Evolutionary conservation across 2,888 invertebrate genomes (phyloP), one percentile per base, ranked within the genome.

Genomic region (Agrotis segetum): DNA sequence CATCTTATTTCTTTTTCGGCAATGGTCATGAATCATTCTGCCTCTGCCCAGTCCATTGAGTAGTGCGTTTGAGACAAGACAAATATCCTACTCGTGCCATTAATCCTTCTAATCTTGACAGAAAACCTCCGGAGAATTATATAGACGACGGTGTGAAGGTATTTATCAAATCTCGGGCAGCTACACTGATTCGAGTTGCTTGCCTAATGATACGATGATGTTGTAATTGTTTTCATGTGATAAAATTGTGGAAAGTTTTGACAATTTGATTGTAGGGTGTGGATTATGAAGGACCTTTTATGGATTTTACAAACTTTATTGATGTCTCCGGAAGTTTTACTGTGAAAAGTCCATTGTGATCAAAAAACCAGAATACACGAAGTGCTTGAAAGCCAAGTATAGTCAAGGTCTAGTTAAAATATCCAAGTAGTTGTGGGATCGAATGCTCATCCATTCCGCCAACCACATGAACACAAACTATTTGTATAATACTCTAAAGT

Each of bases 51-150:
- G 82, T 85, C 81, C 81, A 85, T 87, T 84, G 88, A 84, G 79
- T 86, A 82, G 75, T 74, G 88, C 86, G 86, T 79, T 85, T 82
- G 82, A 89, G 91, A 91, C 91, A 92, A 94, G 93, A 94, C 93
- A 93, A 94, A 94, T 92, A 92, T 88, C 90, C 88, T 82, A 85
- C 80, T 87, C 77, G 80, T 80, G 81, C 90, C 91, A 94, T 94
- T 93, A 94, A 94, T 94, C 93, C 91, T 90, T 88, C 90, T 94
- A 93, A 94, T 93, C 94, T 92, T 90, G 94, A 93, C 94, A 89
- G 91, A 92, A 91, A 92, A 90, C 91, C 91, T 91, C 91, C 88
- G 79, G 85, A 65, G 85, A 81, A 79, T 85, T 79, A 82, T 84
- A 84, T 81, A 77, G 81, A 82, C 60, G 80, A 50, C 65, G 73